Conservation (phyloP, 2,888 invertebrate species). For the Amphimallon solstitiale region DNA sequence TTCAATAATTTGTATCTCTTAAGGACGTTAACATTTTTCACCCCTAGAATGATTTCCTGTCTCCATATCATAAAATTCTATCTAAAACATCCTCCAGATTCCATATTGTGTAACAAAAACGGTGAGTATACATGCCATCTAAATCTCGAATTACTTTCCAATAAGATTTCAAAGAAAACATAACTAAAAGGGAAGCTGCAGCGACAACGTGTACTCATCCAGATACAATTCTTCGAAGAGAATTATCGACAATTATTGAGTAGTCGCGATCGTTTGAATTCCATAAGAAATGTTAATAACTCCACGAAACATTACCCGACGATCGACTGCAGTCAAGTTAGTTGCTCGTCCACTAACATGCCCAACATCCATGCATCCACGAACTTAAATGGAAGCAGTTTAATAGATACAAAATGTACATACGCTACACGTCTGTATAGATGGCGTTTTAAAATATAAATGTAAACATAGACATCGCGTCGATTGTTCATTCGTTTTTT, state of each 20-base stretch:
- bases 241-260: neutral
- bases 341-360: neutral
- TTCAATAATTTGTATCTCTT: too few species aligned
- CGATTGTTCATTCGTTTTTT: conserved; percentile 8
- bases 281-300: conserved; percentile 12
- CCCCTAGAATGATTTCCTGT: too few species aligned
- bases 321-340: neutral
- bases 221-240: too few species aligned
- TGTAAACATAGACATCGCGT: conserved; percentile 22
- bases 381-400: conserved; percentile 18
- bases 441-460: conserved; percentile 21
- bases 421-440: neutral
- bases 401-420: conserved; percentile 14
- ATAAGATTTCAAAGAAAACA: too few species aligned
- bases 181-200: too few species aligned
- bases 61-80: too few species aligned
- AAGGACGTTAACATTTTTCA: too few species aligned
- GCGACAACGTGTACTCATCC: too few species aligned
- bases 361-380: neutral
- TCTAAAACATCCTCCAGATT: too few species aligned
- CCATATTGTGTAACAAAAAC: too few species aligned
- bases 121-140: too few species aligned
- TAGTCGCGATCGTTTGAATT: neutral
- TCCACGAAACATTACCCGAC: conserved; percentile 1
- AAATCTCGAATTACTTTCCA: too few species aligned